Evolutionary conservation across 2,113 vertebrate genomes (phyloP).

Genomic region (Pungitius pungitius): DNA sequence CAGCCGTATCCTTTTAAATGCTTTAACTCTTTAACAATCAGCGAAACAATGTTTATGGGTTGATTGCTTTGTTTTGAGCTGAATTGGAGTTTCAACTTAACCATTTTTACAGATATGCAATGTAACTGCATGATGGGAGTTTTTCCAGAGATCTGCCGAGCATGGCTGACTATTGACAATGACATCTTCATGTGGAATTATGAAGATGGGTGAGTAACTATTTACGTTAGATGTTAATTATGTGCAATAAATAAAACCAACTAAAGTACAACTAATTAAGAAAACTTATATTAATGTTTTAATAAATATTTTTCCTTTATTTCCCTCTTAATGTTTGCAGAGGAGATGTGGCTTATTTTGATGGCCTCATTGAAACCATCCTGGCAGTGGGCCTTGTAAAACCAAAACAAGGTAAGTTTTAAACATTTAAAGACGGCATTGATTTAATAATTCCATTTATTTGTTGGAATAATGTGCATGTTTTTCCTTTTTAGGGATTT

Average conservation of each 20-base stretch:
- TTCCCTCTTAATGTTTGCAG: constrained; percentile 70
- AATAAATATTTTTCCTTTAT: background rate
- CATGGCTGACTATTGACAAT: constrained; percentile 97
- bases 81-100: constrained; percentile 73
- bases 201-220: constrained; percentile 90
- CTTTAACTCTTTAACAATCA: background rate
- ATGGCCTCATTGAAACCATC: constrained; percentile 98
- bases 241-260: background rate
- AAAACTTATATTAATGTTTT: no score
- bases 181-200: constrained; percentile 99
- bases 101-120: constrained; percentile 90
- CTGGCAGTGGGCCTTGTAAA: constrained; percentile 96
- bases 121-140: constrained; percentile 99
- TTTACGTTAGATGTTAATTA: background rate
- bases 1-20: constrained; percentile 89
- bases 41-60: background rate
- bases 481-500: constrained; percentile 86
- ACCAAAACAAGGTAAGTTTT: constrained; percentile 88
- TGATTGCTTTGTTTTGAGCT: constrained; percentile 1
- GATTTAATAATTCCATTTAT: background rate
- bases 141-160: constrained; percentile 93
- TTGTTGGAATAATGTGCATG: background rate
- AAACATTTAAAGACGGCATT: background rate
- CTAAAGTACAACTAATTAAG: background rate
- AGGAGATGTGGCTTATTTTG: constrained; percentile 94